Evolutionary conservation across 2,797 vertebrate species (phyloP), one percentile per base, ranked within the genome.

Genomic region (Syngnathus rostellatus): DNA sequence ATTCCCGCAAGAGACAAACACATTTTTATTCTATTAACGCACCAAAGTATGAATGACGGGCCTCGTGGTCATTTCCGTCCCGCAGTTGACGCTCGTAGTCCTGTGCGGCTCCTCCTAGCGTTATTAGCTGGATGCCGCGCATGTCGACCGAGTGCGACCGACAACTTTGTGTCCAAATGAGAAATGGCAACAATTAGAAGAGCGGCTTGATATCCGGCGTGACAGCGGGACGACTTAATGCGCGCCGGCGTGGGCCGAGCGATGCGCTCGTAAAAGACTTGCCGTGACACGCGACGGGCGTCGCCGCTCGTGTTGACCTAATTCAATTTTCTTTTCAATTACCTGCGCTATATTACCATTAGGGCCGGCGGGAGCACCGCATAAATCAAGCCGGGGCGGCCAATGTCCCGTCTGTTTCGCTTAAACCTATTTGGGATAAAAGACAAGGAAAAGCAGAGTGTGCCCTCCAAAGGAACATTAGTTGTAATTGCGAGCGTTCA

Each of bases 261-360:
- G 72, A 83, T 84, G 84, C 70, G 69, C 76, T 77, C 80, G 82
- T 83, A 80, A 84, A 55, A 80, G 79, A 73, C 68, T 81, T 68
- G 67, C 82, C 78, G 72, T 81, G 81, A 80, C 81, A 80, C 78
- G n/a, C n/a, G 50, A 53, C 3, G n/a, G 81, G 78, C 79, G 79
- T 81, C 83, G 76, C 72, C 63, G 73, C 79, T 77, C 83, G 76
- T 81, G 80, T 89, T 89, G 88, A 90, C 89, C 89, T 87, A 86
- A 87, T 89, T 90, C 85, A 88, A 89, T 89, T 89, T 88, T 84
- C 81, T 89, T 87, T 90, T 89, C 87, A 88, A 88, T 90, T 89
- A 89, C 87, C 83, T 85, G 80, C 82, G 79, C 84, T 87, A 80
- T 85, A 87, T 89, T 86, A 88, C 83, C 82, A 87, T 91, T 82